A percentile compares a stretch with the other conserved stretches of the same genome.
Conservation (phyloP, 2,113 vertebrate species). For the Tragulus kanchil region DNA sequence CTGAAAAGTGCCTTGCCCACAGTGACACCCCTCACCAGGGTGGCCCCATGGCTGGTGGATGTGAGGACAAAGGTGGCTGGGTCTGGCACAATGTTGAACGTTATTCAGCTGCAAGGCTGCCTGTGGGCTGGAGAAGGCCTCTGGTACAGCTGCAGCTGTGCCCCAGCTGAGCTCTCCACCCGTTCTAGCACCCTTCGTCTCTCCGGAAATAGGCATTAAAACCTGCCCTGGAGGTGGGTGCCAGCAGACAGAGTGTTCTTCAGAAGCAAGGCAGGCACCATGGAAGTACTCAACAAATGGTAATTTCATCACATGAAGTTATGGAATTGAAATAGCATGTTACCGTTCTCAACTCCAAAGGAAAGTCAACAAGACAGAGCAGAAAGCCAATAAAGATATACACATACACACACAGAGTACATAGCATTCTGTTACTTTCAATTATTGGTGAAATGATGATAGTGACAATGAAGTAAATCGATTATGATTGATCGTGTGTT, state of each 20-base stretch:
- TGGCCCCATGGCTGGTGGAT: neutral
- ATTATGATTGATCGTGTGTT: neutral
- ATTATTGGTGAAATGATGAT: neutral
- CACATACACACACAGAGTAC: neutral
- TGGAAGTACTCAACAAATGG: neutral
- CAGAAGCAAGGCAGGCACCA: rapidly evolving
- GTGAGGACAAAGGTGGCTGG: neutral
- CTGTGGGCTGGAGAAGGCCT: neutral
- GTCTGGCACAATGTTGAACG: neutral
- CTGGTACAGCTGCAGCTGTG: neutral
- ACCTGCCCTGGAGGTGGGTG: neutral
- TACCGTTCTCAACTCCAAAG: neutral
- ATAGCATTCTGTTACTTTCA: neutral
- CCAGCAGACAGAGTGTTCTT: neutral
- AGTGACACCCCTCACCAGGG: neutral
- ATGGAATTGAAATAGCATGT: neutral
- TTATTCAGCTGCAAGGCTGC: neutral
- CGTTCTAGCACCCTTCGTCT: neutral
- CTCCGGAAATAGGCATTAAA: neutral
- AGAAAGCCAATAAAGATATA: neutral
- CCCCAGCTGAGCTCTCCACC: neutral
- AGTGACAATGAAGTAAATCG: neutral
- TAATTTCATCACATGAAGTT: neutral
- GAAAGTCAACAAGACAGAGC: neutral
- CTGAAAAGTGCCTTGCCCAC: neutral